A percentile compares a stretch with the other conserved stretches of the same genome.
phyloP scores from a whole-genome alignment of 1,140 invertebrate genomes.

The Hestina assimilis region DNA sequence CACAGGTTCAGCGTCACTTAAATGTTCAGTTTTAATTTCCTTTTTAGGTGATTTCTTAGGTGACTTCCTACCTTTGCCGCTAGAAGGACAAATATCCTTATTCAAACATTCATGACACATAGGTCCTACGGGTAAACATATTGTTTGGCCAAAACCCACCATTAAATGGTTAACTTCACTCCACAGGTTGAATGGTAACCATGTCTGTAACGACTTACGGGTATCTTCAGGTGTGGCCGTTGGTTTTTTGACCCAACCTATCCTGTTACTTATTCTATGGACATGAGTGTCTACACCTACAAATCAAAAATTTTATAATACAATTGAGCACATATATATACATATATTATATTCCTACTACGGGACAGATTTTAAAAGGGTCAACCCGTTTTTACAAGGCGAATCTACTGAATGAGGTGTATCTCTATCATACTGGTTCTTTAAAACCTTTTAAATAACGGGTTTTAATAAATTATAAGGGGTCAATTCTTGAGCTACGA shows the following conservation, averaged over 20 bases:
- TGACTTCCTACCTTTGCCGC: constrained; percentile 50
- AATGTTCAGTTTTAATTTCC: constrained; percentile 18
- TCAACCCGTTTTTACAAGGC: too few relatives aligned
- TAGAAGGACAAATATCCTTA: constrained; percentile 89
- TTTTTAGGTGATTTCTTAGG: constrained; percentile 52
- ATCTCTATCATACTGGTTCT: too few relatives aligned
- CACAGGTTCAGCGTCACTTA: not conserved
- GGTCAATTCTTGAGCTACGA: too few relatives aligned
- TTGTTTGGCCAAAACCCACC: constrained; percentile 97
- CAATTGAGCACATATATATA: too few relatives aligned
- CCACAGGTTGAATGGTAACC: constrained; percentile 94
- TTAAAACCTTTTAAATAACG: too few relatives aligned
- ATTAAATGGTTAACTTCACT: constrained; percentile 93
- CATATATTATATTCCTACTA: too few relatives aligned
- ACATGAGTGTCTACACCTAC: constrained; percentile 97
- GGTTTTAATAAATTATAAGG: too few relatives aligned
- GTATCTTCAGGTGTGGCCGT: constrained; percentile 95
- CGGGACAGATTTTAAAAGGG: too few relatives aligned
- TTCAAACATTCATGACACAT: constrained; percentile 92
- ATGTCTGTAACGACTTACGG: constrained; percentile 88
- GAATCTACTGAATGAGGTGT: too few relatives aligned
- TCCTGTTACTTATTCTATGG: constrained; percentile 94
- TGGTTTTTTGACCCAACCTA: constrained; percentile 88
- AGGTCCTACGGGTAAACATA: constrained; percentile 90
- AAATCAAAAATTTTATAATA: constrained; percentile 31